phyloP scores from a whole-genome alignment of 2,113 vertebrate species.

The Urocynchramus pylzowi region DNA sequence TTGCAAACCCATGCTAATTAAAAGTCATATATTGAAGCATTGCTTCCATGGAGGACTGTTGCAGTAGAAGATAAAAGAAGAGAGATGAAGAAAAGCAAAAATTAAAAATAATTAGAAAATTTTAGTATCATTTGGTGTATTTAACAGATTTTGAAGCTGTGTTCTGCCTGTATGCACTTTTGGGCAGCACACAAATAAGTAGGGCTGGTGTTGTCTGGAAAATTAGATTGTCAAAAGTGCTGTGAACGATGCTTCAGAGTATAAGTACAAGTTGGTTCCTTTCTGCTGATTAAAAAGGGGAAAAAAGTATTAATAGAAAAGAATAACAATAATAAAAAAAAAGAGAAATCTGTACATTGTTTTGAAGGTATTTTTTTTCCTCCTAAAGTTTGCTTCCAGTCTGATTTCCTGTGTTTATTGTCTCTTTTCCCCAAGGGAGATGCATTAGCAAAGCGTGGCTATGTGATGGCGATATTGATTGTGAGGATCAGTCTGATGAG shows the following conservation, averaged over 20 bases:
- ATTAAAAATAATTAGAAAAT: neutral
- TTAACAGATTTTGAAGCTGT: neutral
- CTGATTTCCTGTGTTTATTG: slow-evolving; percentile 57
- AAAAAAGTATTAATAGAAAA: neutral
- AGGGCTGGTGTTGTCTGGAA: neutral
- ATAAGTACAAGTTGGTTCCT: neutral
- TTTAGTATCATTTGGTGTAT: neutral
- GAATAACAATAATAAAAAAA: neutral
- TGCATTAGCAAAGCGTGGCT: slow-evolving; percentile 98
- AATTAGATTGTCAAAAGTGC: neutral
- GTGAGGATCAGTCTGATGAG: slow-evolving; percentile 97
- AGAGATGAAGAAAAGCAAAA: neutral
- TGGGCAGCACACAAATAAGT: neutral
- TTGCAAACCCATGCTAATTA: neutral
- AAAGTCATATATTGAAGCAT: neutral
- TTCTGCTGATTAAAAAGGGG: neutral
- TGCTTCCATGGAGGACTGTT: neutral
- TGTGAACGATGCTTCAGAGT: neutral
- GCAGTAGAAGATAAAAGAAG: neutral
- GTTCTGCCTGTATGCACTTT: neutral
- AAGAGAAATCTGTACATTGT: neutral
- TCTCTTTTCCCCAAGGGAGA: slow-evolving; percentile 84
- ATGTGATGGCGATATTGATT: slow-evolving; percentile 97
- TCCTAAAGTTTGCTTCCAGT: neutral
- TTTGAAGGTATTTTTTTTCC: neutral